Percentiles rank a stretch among this genome's conserved stretches.
phyloP scores from a whole-genome alignment of 2,797 vertebrate genomes.

The Manis javanica region DNA sequence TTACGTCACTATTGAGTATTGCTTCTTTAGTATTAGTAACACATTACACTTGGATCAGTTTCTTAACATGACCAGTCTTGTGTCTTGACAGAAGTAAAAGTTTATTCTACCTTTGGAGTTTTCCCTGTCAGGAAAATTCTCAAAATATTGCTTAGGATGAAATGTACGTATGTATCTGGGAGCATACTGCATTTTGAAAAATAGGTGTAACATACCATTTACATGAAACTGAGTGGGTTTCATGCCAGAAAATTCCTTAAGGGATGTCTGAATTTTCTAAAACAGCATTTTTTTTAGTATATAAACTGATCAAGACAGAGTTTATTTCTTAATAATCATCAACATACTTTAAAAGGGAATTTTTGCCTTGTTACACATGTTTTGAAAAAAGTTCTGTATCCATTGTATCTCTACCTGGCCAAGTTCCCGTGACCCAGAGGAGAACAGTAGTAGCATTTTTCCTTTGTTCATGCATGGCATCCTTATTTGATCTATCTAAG shows the following conservation, averaged over 20 bases:
- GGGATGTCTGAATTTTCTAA: constrained; percentile 51
- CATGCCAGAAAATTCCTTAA: neutral
- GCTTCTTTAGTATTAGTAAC: neutral
- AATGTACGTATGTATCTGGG: neutral
- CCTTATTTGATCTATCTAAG: constrained; percentile 49
- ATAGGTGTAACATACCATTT: neutral
- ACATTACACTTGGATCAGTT: constrained; percentile 19
- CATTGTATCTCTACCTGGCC: constrained; percentile 30
- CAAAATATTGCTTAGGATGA: constrained; percentile 50
- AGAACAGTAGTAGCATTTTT: constrained; percentile 22
- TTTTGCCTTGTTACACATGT: constrained; percentile 22
- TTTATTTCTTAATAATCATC: constrained; percentile 44
- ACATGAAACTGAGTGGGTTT: neutral
- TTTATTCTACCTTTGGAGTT: constrained; percentile 34
- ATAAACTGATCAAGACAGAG: constrained; percentile 34
- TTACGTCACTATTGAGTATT: constrained; percentile 53
- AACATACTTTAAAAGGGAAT: neutral
- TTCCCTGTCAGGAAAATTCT: constrained; percentile 35
- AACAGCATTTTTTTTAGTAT: constrained; percentile 30
- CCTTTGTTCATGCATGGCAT: constrained; percentile 41
- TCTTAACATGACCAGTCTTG: neutral
- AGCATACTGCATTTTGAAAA: constrained; percentile 61
- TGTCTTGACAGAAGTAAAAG: constrained; percentile 57
- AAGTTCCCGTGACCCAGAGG: neutral
- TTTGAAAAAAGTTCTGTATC: neutral